phyloP scores from a whole-genome alignment of 2,888 invertebrate genomes.

The Miltochrista miniata region DNA sequence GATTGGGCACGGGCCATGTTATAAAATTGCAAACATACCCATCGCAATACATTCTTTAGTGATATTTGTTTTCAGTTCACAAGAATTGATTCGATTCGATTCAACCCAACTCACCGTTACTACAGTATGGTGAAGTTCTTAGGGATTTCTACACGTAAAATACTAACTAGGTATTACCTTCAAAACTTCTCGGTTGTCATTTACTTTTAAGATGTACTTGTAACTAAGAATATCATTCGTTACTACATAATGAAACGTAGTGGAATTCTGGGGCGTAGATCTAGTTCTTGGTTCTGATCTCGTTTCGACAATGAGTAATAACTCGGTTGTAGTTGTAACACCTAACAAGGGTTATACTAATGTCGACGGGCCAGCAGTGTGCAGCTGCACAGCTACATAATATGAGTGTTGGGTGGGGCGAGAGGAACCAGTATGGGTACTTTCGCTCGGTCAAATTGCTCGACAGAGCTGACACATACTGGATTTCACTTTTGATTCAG shows the following conservation, averaged over 20 bases:
- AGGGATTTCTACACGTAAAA: too few relatives aligned
- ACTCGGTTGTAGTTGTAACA: conserved; percentile 18
- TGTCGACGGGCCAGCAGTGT: conserved; percentile 29
- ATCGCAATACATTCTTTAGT: too few relatives aligned
- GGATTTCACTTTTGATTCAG: conserved; percentile 76
- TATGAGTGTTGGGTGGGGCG: conserved; percentile 44
- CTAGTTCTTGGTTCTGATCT: conserved; percentile 14
- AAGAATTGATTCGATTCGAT: too few relatives aligned
- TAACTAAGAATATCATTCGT: too few relatives aligned
- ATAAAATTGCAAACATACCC: too few relatives aligned
- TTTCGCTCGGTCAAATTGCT: conserved; percentile 73
- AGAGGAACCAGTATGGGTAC: conserved; percentile 75
- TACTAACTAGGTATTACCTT: too few relatives aligned
- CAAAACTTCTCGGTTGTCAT: too few relatives aligned
- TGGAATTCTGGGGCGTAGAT: conserved; percentile 14
- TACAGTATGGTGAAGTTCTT: too few relatives aligned
- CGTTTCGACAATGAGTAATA: conserved; percentile 17
- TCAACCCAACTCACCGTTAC: too few relatives aligned
- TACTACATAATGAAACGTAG: conserved; percentile 4
- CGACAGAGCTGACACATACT: conserved; percentile 57
- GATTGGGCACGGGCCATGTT: too few relatives aligned
- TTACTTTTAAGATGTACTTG: too few relatives aligned
- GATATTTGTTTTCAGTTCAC: too few relatives aligned
- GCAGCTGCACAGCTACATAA: conserved; percentile 35
- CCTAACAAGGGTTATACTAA: conserved; percentile 13